These are phyloP conservation scores for Sphaeridia pumilis DNA, from an alignment of 2,888 invertebrate genomes.

Conservation along the genomic window DNA sequence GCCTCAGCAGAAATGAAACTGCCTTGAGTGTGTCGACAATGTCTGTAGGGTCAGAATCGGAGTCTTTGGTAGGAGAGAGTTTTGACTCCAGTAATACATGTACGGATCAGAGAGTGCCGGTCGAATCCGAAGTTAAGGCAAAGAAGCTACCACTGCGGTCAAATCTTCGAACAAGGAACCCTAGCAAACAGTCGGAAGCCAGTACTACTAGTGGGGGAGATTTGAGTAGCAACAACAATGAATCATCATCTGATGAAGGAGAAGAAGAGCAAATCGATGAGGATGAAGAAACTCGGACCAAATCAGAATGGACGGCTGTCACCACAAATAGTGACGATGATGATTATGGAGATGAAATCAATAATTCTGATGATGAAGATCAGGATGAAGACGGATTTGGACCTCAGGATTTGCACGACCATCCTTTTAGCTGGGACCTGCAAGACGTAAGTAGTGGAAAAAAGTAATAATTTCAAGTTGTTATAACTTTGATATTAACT, in stretches of 20 bases:
- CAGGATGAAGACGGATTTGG: slow-evolving; percentile 41
- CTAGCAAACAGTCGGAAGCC: slow-evolving; percentile 31
- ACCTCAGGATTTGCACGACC: slow-evolving; percentile 41
- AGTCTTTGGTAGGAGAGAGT: neutral
- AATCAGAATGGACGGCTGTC: slow-evolving; percentile 70
- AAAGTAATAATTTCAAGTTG: too few relatives aligned
- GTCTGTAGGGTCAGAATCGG: neutral
- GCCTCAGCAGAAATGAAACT: too few relatives aligned
- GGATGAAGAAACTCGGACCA: slow-evolving; percentile 33
- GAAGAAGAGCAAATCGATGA: slow-evolving; percentile 18
- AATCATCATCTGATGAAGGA: slow-evolving; percentile 31
- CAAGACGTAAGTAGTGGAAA: slow-evolving; percentile 45
- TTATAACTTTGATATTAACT: neutral
- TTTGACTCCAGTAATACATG: neutral
- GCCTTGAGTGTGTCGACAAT: neutral
- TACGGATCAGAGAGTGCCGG: neutral
- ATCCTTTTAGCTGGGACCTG: slow-evolving; percentile 51
- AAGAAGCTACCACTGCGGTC: slow-evolving; percentile 9
- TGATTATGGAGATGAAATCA: slow-evolving; percentile 52
- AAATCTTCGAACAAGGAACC: slow-evolving; percentile 29
- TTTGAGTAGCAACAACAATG: slow-evolving; percentile 34
- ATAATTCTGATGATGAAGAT: slow-evolving; percentile 60
- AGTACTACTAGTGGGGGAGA: slow-evolving; percentile 33
- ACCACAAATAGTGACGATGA: slow-evolving; percentile 63
- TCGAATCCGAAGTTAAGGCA: neutral